Evolutionary conservation across 2,797 vertebrate genomes (phyloP).

Genomic region (Microctenopoma lineatum): DNA sequence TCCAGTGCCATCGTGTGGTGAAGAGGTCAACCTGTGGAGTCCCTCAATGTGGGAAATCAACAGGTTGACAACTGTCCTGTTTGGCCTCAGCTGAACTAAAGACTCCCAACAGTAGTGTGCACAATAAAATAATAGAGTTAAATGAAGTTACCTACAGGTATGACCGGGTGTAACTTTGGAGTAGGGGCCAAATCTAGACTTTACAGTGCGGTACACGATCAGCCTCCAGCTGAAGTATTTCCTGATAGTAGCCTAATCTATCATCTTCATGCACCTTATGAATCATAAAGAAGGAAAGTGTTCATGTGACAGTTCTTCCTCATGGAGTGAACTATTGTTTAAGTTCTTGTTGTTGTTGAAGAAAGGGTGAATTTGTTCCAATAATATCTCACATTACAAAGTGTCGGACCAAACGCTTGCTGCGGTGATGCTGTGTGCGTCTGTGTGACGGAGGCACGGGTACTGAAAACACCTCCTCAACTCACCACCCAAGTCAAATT

Average conservation of each 20-base stretch:
- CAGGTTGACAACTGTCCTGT: not conserved
- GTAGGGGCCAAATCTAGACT: not conserved
- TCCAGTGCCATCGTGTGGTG: conserved; percentile 59
- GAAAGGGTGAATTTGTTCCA: not conserved
- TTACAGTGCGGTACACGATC: not conserved
- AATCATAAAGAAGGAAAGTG: not conserved
- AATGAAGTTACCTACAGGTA: not conserved
- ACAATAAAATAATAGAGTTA: not conserved
- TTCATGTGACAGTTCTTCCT: no score
- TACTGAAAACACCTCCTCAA: conserved; percentile 41
- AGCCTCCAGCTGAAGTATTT: not conserved
- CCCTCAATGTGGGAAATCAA: not conserved
- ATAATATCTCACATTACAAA: conserved; percentile 17
- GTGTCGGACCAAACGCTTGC: not conserved
- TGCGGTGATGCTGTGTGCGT: conserved; percentile 49
- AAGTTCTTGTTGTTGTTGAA: conserved; percentile 24
- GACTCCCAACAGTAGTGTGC: no score
- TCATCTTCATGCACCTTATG: not conserved
- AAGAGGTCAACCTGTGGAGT: not conserved
- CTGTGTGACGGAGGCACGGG: conserved; percentile 47
- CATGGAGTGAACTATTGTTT: no score
- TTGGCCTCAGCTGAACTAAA: not conserved
- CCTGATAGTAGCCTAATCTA: not conserved
- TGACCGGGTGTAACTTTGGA: not conserved
- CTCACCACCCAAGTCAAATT: conserved; percentile 33